Conservation (phyloP, 2,797 vertebrate genomes). For the Enteromius thamalakanensis region DNA sequence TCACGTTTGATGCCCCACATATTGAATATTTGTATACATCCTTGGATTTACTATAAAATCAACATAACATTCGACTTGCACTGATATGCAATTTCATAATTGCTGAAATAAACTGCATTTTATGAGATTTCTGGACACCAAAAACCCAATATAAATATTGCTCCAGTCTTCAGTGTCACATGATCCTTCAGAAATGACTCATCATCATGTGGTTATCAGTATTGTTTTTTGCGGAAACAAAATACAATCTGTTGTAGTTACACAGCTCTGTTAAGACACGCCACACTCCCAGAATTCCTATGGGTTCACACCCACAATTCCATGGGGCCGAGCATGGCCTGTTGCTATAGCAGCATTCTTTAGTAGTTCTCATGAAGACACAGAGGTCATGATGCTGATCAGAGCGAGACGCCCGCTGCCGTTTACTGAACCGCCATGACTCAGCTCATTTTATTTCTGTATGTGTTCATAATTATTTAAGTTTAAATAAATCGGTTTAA, state of each 20-base stretch:
- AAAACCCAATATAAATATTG: not conserved
- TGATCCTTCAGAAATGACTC: not conserved
- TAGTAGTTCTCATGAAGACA: not conserved
- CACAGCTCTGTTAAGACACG: not conserved
- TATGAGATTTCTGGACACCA: not conserved
- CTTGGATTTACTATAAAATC: not conserved
- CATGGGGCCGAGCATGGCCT: not conserved
- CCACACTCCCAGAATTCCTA: not conserved
- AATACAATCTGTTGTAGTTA: too few species aligned
- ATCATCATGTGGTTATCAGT: too few species aligned
- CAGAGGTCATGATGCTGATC: not conserved
- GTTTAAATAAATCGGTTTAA: too few species aligned
- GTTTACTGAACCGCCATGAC: not conserved
- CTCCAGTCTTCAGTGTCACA: not conserved
- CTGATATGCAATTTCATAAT: not conserved
- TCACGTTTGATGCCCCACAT: not conserved
- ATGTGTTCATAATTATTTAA: not conserved
- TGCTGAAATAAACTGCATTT: not conserved
- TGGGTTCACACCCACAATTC: constrained; percentile 24
- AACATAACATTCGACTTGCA: not conserved
- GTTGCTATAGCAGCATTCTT: not conserved
- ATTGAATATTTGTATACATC: not conserved
- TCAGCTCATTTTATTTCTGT: not conserved
- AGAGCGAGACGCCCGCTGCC: not conserved
- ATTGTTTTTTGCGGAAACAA: too few species aligned